Base-by-base conservation (phyloP, 2,113 vertebrate species). In the Callipepla squamata region DNA sequence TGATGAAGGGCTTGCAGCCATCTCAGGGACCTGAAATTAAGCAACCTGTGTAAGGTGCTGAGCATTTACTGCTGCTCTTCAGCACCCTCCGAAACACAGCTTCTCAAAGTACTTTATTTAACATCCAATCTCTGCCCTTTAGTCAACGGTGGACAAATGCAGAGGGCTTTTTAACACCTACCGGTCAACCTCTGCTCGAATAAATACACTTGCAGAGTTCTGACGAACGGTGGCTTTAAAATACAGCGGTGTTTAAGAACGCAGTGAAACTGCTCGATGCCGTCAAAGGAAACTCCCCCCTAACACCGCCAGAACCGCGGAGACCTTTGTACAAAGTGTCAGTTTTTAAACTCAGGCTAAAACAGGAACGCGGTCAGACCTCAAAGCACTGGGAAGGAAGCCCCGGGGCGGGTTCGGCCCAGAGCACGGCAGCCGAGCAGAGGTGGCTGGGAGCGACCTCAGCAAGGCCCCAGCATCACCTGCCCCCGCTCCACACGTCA, bases 401-500 rank as follows among this genome's bases (percentile, higher is more conserved):
- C 28, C 14, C 51, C 26, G 5, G 51, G 51, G 51, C 6, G 26
- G 8, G 26, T 28, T 28, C 15, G 10, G 51, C 51, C 14, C 51
- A 6, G 51, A 53, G 26, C 51, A 10, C 51, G 9, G 51, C 26
- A 53, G 26, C 51, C 5, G 51, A 53, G 51, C 51, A 26, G 26
- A 30, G 51, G 78, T 15, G 25, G 51, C 51, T 30, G 26, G 36
- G 7, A 36, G 36, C 36, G 36, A 36, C 36, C 7, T 26, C 50
- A 28, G 13, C 5, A 28, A 53, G 26, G 51, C 51, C 51, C 51
- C 13, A 25, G 50, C 36, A 36, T 36, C 28, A 19, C 15, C 53
- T 17, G 53, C 53, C 30, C 53, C 15, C 53, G 9, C 6, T 4
- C 19, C 93, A 75, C 79, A 95, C 96, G 96, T 98, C 95, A 99